phyloP scores from a whole-genome alignment of 2,797 vertebrate genomes.

The Premnoplex brunnescens region DNA sequence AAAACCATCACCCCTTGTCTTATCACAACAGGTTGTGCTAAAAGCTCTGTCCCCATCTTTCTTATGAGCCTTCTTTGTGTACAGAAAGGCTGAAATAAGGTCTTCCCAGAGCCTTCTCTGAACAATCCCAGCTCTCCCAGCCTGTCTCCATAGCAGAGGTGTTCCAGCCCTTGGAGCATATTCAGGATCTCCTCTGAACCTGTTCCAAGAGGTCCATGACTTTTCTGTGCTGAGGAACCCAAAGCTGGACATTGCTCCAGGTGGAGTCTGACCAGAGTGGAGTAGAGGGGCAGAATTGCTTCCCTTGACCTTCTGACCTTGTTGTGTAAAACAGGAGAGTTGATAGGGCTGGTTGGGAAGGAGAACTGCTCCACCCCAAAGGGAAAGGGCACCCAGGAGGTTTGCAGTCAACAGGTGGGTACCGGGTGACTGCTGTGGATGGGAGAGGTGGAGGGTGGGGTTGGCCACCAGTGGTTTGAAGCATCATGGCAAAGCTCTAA shows the following conservation, averaged over 20 bases:
- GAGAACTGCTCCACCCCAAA: background rate
- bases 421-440: background rate
- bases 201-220: accelerated
- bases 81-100: background rate
- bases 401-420: background rate
- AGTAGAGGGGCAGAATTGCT: background rate
- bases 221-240: background rate
- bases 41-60: background rate
- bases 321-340: background rate
- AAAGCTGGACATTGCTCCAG: background rate
- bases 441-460: background rate
- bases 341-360: background rate
- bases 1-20: background rate
- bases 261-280: background rate
- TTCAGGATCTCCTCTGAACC: background rate
- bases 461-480: background rate
- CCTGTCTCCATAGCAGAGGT: background rate
- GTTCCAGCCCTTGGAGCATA: background rate
- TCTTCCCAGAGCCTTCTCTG: background rate
- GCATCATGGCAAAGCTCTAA: background rate
- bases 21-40: background rate
- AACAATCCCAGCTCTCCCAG: background rate
- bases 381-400: background rate
- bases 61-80: background rate
- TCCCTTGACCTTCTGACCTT: background rate